phyloP scores from a whole-genome alignment of 2,113 vertebrate species.

The Myxocyprinus asiaticus region DNA sequence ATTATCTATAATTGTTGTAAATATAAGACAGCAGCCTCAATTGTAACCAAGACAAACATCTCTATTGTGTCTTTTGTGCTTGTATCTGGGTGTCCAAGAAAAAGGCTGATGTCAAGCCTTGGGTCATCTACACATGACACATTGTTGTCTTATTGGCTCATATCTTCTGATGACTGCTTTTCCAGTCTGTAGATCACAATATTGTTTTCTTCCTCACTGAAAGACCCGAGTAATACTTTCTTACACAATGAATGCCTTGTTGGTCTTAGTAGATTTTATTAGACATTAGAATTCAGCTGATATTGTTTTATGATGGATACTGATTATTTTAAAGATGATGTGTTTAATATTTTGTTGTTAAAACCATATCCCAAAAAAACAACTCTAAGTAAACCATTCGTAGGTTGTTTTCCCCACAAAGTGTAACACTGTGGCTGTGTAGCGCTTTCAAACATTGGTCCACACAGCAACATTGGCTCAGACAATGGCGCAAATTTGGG shows the following conservation, averaged over 20 bases:
- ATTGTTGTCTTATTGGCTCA: conserved; percentile 20
- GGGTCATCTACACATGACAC: conserved; percentile 27
- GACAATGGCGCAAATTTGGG: too few relatives aligned
- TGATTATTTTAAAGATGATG: too few relatives aligned
- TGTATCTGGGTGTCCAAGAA: background rate
- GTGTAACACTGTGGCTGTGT: too few relatives aligned
- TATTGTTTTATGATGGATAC: too few relatives aligned
- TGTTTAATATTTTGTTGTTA: too few relatives aligned
- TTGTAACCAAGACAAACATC: conserved; percentile 15
- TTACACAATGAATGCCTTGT: background rate
- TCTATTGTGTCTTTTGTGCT: conserved; percentile 15
- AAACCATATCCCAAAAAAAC: too few relatives aligned
- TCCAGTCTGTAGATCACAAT: conserved; percentile 3
- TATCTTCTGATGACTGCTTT: conserved; percentile 10
- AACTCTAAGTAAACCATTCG: too few relatives aligned
- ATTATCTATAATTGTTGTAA: background rate
- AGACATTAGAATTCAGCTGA: too few relatives aligned
- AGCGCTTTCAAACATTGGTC: too few relatives aligned
- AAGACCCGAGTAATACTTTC: background rate
- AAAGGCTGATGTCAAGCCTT: conserved; percentile 13
- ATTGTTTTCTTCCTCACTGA: background rate
- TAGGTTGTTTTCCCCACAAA: too few relatives aligned
- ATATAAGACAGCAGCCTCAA: background rate
- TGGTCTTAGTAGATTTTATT: too few relatives aligned
- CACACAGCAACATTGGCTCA: too few relatives aligned